Base-by-base conservation (phyloP, 2,888 invertebrate species). In the Drosophila kokeensis region DNA sequence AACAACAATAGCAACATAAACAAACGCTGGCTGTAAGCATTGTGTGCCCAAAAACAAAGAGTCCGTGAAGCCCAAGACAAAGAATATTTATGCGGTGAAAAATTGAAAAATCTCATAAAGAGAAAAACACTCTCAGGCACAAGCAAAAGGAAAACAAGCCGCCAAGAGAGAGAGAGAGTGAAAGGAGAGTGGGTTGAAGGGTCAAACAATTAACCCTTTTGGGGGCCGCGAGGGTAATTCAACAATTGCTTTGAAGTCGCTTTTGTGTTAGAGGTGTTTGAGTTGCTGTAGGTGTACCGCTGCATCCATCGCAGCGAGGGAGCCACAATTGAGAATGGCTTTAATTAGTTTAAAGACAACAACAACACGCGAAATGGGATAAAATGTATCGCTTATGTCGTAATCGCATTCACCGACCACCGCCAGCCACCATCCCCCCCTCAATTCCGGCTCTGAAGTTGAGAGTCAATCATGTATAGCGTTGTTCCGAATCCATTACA, bases 351-450 rank as follows among this genome's bases (percentile, higher is more conserved):
- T 75, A 63, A 69, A 69, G 54, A 58, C 52, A 76, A 75, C 60
- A 76, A 45, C 15, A 58, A 32, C n/a, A 54, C 29, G 61, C 50
- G 52, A 68, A 71, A 76, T 78, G 75, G 72, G 74, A 83, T 87
- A 73, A 84, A 83, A 76, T 79, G 73, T 87, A 81, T 87, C 87
- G 87, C 62, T 87, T 87, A 89, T 84, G 85, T 71, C 53, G 76
- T 89, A 89, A 84, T 81, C 89, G 76, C 70, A 87, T 87, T 83
- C 74, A 70, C 27, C 27, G 27, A 55, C 18, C 13, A 54, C 2
- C 4, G n/a, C 4, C 40, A 10, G 5, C n/a, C 42, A 36, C 24
- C 54, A 15, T 3, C 11, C 4, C 3, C 52, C 18, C 11, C 30
- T 11, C 3, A 24, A 53, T 10, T 29, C 21, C 13, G 6, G 5